Evolutionary conservation across 2,888 invertebrate species (phyloP).

Genomic region (Chironomus tentans): DNA sequence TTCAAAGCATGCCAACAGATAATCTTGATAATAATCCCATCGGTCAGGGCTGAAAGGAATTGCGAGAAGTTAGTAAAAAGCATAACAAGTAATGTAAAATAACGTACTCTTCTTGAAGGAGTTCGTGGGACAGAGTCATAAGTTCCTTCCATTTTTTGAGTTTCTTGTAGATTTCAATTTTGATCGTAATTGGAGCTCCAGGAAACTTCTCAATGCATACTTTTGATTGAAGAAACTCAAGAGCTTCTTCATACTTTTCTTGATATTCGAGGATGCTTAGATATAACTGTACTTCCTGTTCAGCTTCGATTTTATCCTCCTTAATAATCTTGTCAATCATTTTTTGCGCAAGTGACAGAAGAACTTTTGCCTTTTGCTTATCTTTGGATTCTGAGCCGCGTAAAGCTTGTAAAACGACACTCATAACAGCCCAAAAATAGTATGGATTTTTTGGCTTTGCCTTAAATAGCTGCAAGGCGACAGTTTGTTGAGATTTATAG

Average conservation of each 20-base stretch:
- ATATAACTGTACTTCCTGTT: slow-evolving; percentile 87
- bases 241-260: slow-evolving; percentile 70
- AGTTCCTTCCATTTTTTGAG: slow-evolving; percentile 66
- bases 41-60: slow-evolving; percentile 49
- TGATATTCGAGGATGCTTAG: slow-evolving; percentile 75
- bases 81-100: not conserved
- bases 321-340: slow-evolving; percentile 86
- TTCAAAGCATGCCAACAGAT: slow-evolving; percentile 60
- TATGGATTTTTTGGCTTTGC: slow-evolving; percentile 89
- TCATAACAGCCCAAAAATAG: slow-evolving; percentile 98
- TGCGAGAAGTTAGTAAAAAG: not conserved
- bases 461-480: slow-evolving; percentile 85
- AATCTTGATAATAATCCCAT: slow-evolving; percentile 66
- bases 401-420: slow-evolving; percentile 76
- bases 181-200: slow-evolving; percentile 57
- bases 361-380: slow-evolving; percentile 54
- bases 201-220: slow-evolving; percentile 60
- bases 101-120: slow-evolving; percentile 63
- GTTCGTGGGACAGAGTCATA: slow-evolving; percentile 61
- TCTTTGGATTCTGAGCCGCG: slow-evolving; percentile 45
- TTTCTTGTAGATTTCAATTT: slow-evolving; percentile 63
- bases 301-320: slow-evolving; percentile 83
- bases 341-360: slow-evolving; percentile 79
- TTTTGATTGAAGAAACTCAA: slow-evolving; percentile 71
- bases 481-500: slow-evolving; percentile 81